phyloP scores from a whole-genome alignment of 2,113 vertebrate genomes.

The Chaetura pelagica region DNA sequence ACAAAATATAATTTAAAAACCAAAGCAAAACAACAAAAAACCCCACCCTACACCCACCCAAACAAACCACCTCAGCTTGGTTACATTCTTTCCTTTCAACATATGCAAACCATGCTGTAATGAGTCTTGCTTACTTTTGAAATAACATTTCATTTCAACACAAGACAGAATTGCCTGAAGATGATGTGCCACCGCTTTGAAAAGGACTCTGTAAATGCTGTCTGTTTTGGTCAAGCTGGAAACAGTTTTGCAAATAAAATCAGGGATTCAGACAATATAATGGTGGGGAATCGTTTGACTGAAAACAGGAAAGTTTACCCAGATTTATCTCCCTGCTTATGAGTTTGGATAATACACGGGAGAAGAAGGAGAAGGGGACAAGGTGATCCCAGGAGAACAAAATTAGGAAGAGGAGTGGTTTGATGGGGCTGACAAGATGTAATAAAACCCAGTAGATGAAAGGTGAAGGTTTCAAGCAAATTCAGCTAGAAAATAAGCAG shows the following conservation, averaged over 20 bases:
- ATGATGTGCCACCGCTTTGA: background rate
- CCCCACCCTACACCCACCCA: background rate
- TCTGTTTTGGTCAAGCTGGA: background rate
- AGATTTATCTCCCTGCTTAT: background rate
- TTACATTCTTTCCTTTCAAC: background rate
- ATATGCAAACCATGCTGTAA: background rate
- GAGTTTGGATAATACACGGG: background rate
- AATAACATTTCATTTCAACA: background rate
- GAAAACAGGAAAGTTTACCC: background rate
- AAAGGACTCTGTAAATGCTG: background rate
- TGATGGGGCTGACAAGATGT: background rate
- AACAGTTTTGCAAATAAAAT: background rate
- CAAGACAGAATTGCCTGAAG: background rate
- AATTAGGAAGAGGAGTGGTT: background rate
- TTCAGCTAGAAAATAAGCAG: background rate
- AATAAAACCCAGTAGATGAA: background rate
- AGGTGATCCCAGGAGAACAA: background rate
- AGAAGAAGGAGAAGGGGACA: background rate
- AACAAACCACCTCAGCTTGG: too few species aligned
- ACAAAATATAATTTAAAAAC: background rate
- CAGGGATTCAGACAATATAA: background rate
- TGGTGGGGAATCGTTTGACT: background rate
- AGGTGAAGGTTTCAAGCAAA: background rate
- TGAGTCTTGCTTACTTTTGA: background rate
- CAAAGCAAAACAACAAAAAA: background rate